Evolutionary conservation across 1,140 invertebrate species (phyloP).

Genomic region (Ooceraea biroi): DNA sequence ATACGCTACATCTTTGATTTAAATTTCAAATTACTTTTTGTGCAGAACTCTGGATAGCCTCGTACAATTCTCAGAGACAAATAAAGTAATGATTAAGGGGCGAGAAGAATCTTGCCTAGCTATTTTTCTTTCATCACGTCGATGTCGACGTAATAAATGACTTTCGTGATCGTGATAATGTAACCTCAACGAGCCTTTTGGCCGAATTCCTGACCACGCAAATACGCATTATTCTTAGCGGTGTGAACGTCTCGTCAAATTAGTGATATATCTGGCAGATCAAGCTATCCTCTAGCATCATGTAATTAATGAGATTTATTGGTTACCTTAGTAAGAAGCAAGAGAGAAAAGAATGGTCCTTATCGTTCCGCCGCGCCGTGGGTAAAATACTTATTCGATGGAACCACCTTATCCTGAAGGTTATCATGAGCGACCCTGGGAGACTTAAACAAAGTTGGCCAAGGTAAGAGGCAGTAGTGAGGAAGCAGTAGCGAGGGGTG

Average conservation of each 20-base stretch:
- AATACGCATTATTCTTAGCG: slow-evolving; percentile 18
- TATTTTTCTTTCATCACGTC: neutral
- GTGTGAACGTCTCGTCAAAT: slow-evolving; percentile 36
- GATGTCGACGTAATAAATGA: slow-evolving; percentile 30
- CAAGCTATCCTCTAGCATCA: slow-evolving; percentile 1
- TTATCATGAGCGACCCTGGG: slow-evolving; percentile 73
- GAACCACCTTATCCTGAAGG: slow-evolving; percentile 74
- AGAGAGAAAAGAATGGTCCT: slow-evolving; percentile 60
- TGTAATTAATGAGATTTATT: slow-evolving; percentile 71
- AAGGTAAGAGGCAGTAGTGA: slow-evolving; percentile 8
- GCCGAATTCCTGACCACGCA: neutral
- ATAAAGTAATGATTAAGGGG: neutral
- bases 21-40: neutral
- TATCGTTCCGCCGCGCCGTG: slow-evolving; percentile 67
- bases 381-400: slow-evolving; percentile 76
- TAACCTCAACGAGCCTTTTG: neutral
- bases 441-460: slow-evolving; percentile 77
- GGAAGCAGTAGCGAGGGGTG: neutral
- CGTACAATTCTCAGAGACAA: neutral
- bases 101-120: neutral
- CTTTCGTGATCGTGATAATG: neutral
- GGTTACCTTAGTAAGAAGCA: slow-evolving; percentile 58
- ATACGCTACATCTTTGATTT: slow-evolving; percentile 5
- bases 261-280: slow-evolving; percentile 33
- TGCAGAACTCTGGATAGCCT: neutral